These are phyloP conservation scores for Gadus macrocephalus DNA, from an alignment of 2,113 vertebrate genomes.

Conservation along the genomic window DNA sequence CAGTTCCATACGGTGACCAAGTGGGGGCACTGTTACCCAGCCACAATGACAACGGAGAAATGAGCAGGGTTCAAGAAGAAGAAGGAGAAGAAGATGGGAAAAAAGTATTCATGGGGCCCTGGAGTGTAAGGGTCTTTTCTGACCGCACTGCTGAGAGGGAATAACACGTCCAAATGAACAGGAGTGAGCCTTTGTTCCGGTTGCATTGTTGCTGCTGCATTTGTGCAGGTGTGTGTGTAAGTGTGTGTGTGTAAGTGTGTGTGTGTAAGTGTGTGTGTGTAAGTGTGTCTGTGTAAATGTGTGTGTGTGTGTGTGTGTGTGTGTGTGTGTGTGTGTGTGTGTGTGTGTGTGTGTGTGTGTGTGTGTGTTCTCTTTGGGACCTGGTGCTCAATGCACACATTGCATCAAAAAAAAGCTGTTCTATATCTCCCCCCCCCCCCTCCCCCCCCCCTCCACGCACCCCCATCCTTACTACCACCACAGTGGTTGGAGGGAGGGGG, in stretches of 20 bases:
- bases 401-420: conserved; percentile 52
- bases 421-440: background rate
- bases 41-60: conserved; percentile 14
- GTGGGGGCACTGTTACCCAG: conserved; percentile 74
- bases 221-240: too few species aligned
- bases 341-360: too few species aligned
- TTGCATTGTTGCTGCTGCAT: conserved; percentile 51
- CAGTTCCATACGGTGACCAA: conserved; percentile 46
- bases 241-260: too few species aligned
- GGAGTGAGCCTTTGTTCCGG: conserved; percentile 60
- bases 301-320: too few species aligned
- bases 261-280: too few species aligned
- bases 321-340: conserved; percentile 1
- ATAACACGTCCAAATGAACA: conserved; percentile 72
- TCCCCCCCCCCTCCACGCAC: background rate
- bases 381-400: conserved; percentile 50
- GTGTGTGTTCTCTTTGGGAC: conserved; percentile 48
- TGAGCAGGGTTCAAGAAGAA: conserved; percentile 25
- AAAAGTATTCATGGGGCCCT: conserved; percentile 45
- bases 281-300: too few species aligned
- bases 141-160: conserved; percentile 64
- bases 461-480: conserved; percentile 12
- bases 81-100: background rate
- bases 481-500: conserved; percentile 31
- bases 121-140: conserved; percentile 60